Conservation (phyloP, 2,113 vertebrate genomes). For the Baryphthengus martii region DNA sequence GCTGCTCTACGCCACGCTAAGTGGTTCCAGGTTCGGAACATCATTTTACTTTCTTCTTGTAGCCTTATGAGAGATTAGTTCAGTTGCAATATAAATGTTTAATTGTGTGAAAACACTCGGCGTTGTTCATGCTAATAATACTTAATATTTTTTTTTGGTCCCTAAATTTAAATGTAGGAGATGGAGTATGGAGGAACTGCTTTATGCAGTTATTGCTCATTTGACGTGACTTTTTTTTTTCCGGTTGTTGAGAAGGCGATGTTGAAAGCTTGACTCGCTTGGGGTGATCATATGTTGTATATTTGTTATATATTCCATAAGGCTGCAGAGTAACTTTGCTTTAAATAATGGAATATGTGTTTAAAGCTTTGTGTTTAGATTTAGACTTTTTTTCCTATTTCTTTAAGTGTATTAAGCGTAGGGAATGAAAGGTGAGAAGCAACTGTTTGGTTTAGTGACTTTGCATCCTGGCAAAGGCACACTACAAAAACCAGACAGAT, state of each 20-base stretch:
- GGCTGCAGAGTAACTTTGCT: slow-evolving; percentile 97
- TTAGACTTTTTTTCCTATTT: slow-evolving; percentile 79
- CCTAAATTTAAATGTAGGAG: slow-evolving; percentile 70
- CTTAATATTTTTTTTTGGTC: slow-evolving; percentile 72
- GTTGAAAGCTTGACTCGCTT: slow-evolving; percentile 73
- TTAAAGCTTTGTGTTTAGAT: slow-evolving; percentile 91
- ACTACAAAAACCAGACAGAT: slow-evolving; percentile 86
- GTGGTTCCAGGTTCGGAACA: slow-evolving; percentile 99
- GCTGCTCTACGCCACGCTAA: slow-evolving; percentile 99
- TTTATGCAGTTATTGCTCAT: slow-evolving; percentile 72
- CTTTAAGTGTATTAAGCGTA: slow-evolving; percentile 78
- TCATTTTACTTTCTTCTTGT: slow-evolving; percentile 99
- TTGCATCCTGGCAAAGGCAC: slow-evolving; percentile 83
- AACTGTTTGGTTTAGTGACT: slow-evolving; percentile 91
- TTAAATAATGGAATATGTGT: slow-evolving; percentile 82
- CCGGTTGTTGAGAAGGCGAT: slow-evolving; percentile 64
- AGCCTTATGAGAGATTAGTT: slow-evolving; percentile 97
- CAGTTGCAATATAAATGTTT: slow-evolving; percentile 76
- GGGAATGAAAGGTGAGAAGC: slow-evolving; percentile 90
- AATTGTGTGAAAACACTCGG: slow-evolving; percentile 81
- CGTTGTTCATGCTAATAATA: slow-evolving; percentile 78
- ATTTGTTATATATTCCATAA: slow-evolving; percentile 93
- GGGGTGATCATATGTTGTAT: slow-evolving; percentile 72
- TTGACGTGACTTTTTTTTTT: slow-evolving; percentile 69
- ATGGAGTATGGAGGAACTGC: slow-evolving; percentile 69